Base-by-base conservation (phyloP, 1,140 invertebrate species). In the Hyles euphorbiae region DNA sequence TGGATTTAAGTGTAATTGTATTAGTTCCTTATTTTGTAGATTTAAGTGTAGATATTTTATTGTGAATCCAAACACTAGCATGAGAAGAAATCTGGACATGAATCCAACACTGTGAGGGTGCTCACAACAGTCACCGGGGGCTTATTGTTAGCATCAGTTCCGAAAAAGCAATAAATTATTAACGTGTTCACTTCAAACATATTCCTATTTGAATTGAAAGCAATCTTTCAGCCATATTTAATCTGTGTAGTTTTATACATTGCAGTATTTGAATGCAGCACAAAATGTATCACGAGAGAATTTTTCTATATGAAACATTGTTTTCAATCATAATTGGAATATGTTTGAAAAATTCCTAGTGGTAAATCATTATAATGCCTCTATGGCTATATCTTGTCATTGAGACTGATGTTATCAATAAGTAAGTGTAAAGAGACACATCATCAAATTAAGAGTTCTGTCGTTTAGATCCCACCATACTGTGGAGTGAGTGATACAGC, bases 21-120 rank as follows among this genome's bases (percentile, higher is more conserved):
- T 84, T 72, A 87, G 83, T 88, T 87, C 83, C 83, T 87, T 88
- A 78, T 81, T 83, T 82, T 78, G 65, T 83, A 85, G 76, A 54
- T 68, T 70, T 75, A 76, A 72, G 64, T 77, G 70, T 67, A 68
- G 58, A 67, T 73, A 59, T 32, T 67, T 72, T 66, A 63, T 65
- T 68, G 65, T 72, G 53, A 64, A 70, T 59, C 60, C 9, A 57
- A 63, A 63, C 53, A 65, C 54, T 58, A 56, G 46, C 60, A 54
- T 34, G 47, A 60, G 50, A 63, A 65, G 61, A 52, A 57, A 63
- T 52, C 58, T 59, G 52, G 47, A 63, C 53, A 56, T 62, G 75
- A 66, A 50, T 58, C 6, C 56, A 57, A 46, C 47, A 56, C 44
- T 57, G 36, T 22, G 66, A 58, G 57, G 65, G 50, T 22, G 22